phyloP scores from a whole-genome alignment of 2,888 invertebrate genomes.

The Pseudoips prasinana region DNA sequence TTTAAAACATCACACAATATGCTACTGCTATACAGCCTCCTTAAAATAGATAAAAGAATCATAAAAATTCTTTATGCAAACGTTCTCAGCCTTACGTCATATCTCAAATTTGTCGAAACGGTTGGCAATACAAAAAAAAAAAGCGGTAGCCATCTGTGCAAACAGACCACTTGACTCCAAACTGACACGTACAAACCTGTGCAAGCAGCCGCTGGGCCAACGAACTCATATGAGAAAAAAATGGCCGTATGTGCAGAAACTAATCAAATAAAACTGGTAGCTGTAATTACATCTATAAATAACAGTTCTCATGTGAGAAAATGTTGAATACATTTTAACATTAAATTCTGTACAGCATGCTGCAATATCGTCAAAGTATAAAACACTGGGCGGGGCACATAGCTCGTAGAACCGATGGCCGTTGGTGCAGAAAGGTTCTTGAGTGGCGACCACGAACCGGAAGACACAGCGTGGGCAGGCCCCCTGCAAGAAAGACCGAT shows the following conservation, averaged over 20 bases:
- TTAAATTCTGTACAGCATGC: no score
- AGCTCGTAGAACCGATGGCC: no score
- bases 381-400: no score
- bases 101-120: constrained; percentile 31
- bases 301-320: constrained; percentile 3
- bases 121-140: constrained; percentile 44
- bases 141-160: constrained; percentile 52
- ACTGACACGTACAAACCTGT: constrained; percentile 35
- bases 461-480: no score
- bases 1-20: constrained; percentile 20
- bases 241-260: constrained; percentile 36
- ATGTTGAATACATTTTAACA: no score
- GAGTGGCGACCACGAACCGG: no score
- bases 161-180: constrained; percentile 42
- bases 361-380: no score
- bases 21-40: not conserved
- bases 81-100: constrained; percentile 27
- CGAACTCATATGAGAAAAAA: constrained; percentile 43
- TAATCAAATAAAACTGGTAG: constrained; percentile 23
- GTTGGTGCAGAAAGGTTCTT: no score
- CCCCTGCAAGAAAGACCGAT: no score
- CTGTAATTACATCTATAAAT: not conserved
- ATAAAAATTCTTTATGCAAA: no score
- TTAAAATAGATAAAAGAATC: no score
- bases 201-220: constrained; percentile 46